Base-by-base conservation (phyloP, 2,797 vertebrate species). In the Cyprinodon diabolis region DNA sequence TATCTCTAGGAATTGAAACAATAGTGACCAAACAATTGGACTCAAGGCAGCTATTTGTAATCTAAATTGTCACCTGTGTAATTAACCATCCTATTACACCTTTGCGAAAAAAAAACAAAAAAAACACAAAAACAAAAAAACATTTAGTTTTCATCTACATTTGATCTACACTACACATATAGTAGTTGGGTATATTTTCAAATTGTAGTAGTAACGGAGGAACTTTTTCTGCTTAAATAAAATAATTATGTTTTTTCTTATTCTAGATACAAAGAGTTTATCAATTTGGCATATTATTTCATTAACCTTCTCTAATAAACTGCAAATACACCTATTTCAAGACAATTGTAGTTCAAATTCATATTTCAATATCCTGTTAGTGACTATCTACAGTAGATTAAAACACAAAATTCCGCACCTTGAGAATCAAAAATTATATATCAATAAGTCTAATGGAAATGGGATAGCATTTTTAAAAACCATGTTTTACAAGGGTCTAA, bases 1-100 rank as follows among this genome's bases (percentile, higher is more conserved):
- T 84, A 74, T 86, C 88, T 85, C 89, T 86, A 72, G 63, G 73
- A 83, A 76, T 85, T 77, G 80, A 79, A 80, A 79, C 80, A 68
- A 81, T 69, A 84, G 78, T 87, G 91, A 87, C 89, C 83, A 86
- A 54, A 78, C 62, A 87, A 89, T 77, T 78, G 69, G 75, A 83
- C 74, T 30, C 83, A 58, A 79, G 66, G 77, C 79, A 82, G 81
- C 81, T 71, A 82, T 89, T 79, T 77, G 69, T 52, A 68, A 84
- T 79, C 77, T 84, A 81, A 86, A 85, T 77, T 78, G 75, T 78
- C 80, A 86, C 75, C 60, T 30, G 79, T 71, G 82, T 78, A 79
- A 78, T 84, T 85, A 51, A 68, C 68, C 63, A 63, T 83, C 86
- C 30, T 30, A 30, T 89, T 81, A 79, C 69, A 76, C 72, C 69